Base-by-base conservation (phyloP, 2,888 invertebrate genomes). In the Chaetogeoica ovagalla region DNA sequence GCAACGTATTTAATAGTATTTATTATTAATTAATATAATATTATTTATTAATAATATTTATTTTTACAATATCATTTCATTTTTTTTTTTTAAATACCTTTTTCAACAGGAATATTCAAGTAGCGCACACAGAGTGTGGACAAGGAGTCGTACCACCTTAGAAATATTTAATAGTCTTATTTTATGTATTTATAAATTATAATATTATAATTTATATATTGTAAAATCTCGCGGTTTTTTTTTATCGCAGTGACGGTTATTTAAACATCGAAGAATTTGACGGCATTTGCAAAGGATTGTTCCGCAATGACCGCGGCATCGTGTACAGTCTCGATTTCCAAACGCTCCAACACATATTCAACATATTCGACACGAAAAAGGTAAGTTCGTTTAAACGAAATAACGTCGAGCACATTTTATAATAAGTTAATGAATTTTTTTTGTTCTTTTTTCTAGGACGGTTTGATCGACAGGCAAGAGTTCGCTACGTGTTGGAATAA, bases 401-500 rank as follows among this genome's bases (percentile, higher is more conserved):
- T 30, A 30, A 30, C 30, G 30, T 1, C 30, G 30, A 30, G 30
- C 30, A 30, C 30, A 2, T 30, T 4, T 30, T 30, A 30, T 30
- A 30, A 4, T 30, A 30, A 11, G 23, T 43, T 17, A 63, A 43
- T 48, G 9, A 23, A 39, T n/a, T n/a, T 55, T 69, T 23, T 39
- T 57, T 57, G 5, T 17, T 48, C 0, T 52, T 57, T 83, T 75
- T 81, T 48, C 48, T 48, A 87, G 52, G 94, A 94, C 86, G 92
- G 91, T 0, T 90, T 89, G 84, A 91, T 95, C 81, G 94, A 94
- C 85, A 90, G 90, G 81, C 91, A 93, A 82, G 95, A 96, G 87
- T 95, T 96, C 86, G 90, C 91, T 79, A 87, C 92, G 85, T 95
- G 95, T 86, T 95, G 95, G 95, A 93, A 94, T 87, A 92, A 92